Percentiles rank a stretch among this genome's conserved stretches.
Conservation (phyloP, 2,888 invertebrate species). For the Phaedon cochleariae region DNA sequence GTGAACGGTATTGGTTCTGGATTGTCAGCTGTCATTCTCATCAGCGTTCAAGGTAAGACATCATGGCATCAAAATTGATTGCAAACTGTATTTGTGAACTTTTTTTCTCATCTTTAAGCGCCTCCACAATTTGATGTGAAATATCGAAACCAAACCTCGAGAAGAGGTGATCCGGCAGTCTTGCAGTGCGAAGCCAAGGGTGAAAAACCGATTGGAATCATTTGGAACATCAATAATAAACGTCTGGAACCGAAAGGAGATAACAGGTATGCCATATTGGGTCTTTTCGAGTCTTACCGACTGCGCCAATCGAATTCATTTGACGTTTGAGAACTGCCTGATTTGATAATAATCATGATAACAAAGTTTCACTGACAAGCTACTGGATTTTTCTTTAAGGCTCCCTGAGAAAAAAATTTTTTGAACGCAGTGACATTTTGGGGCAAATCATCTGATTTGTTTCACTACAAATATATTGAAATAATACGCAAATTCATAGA, state of each 20-base stretch:
- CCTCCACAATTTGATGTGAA: constrained; percentile 95
- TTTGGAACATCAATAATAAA: constrained; percentile 96
- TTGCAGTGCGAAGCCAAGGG: constrained; percentile 93
- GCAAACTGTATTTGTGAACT: neutral
- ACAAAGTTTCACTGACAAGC: too few species aligned
- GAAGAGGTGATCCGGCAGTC: constrained; percentile 89
- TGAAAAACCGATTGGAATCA: constrained; percentile 92
- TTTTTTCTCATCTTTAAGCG: constrained; percentile 64
- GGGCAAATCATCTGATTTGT: too few species aligned
- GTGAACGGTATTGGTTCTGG: constrained; percentile 96
- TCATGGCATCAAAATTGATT: neutral
- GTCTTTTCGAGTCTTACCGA: too few species aligned
- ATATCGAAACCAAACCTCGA: constrained; percentile 88
- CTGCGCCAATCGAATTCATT: too few species aligned
- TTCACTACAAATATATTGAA: too few species aligned
- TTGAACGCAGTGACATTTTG: too few species aligned
- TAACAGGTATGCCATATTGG: constrained; percentile 60
- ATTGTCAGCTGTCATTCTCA: constrained; percentile 90
- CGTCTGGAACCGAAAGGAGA: constrained; percentile 91
- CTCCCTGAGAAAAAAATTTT: too few species aligned
- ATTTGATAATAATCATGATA: too few species aligned
- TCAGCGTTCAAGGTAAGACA: constrained; percentile 86
- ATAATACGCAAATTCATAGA: too few species aligned
- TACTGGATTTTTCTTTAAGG: too few species aligned
- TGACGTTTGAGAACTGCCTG: too few species aligned